Base-by-base conservation (phyloP, 2,888 invertebrate genomes). In the Scaptomyza tumidula region DNA sequence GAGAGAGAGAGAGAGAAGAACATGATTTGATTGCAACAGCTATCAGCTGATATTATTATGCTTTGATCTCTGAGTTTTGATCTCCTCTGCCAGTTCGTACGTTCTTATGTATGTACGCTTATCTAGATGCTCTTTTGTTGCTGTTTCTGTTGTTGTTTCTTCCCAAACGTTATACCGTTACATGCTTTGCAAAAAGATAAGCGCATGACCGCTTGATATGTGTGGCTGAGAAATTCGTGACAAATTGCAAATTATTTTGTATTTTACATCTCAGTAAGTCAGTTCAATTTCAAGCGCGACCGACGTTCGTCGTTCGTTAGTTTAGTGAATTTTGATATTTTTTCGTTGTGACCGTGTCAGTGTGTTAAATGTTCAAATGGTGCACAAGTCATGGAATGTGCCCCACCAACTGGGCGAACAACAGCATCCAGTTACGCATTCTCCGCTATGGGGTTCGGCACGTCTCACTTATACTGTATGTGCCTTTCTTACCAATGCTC, bases 401-500 rank as follows among this genome's bases (percentile, higher is more conserved):
- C 74, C 79, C 6, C 48, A 49, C 6, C 48, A 49, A 0, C 11
- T 31, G 46, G 10, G 7, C 2, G 24, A 5, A 2, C 39, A 14
- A 5, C 2, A 50, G 6, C 19, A 39, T 41, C 24, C 44, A 10
- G 35, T 7, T 10, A 4, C 14, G 0, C 19, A 46, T 2, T 68
- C 45, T 37, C 45, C 13, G 2, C 65, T 92, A 4, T 91, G 88
- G 87, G 89, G 90, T 5, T 92, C 92, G 1, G 92, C 89, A 6
- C 89, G 92, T 5, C 73, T 92, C 13, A 87, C 89, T 2, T 91
- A 90, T 46, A 89, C 92, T 9, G 54, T 92, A 1, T 91, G 92
- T 59, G 90, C 91, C 19, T 91, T 92, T 41, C 11, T 91, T 3
- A 79, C 90, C 10, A 90, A 91, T 68, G 71, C 91, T 6, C 76